Percentiles rank a stretch among this genome's conserved stretches.
phyloP scores from a whole-genome alignment of 2,888 invertebrate species.

The Macrosoma leucophasiata region DNA sequence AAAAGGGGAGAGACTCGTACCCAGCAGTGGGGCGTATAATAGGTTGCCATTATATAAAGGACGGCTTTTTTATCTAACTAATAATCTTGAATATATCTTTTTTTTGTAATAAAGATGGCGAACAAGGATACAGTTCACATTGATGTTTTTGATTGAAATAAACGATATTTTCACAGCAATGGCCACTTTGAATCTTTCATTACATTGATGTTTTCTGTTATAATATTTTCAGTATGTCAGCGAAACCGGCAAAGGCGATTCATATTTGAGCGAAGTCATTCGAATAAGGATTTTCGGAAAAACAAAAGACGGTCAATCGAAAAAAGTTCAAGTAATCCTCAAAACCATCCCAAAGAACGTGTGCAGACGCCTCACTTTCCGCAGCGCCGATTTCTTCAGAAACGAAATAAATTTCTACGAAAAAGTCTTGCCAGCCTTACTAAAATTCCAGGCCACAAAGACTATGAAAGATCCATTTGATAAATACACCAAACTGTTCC shows the following conservation, averaged over 20 bases:
- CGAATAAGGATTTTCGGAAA: conserved; percentile 74
- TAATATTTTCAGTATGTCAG: conserved; percentile 50
- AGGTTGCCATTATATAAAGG: no score
- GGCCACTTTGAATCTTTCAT: no score
- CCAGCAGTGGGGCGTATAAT: no score
- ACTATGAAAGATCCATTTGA: conserved; percentile 62
- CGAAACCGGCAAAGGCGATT: conserved; percentile 78
- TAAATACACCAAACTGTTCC: conserved; percentile 65
- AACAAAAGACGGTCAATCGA: conserved; percentile 34
- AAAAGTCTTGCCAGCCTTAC: conserved; percentile 59
- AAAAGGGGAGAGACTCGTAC: no score
- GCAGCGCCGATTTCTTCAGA: conserved; percentile 79
- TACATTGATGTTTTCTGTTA: conserved; percentile 2
- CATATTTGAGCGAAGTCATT: conserved; percentile 79
- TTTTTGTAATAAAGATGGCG: no score
- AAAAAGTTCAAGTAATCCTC: conserved; percentile 72
- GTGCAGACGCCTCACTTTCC: conserved; percentile 78
- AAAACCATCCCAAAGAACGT: conserved; percentile 81
- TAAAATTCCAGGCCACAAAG: conserved; percentile 57
- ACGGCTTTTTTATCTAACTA: no score
- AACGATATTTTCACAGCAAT: no score
- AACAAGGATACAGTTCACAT: no score
- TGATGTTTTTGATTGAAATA: no score
- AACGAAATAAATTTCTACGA: conserved; percentile 83
- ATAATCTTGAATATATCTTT: no score